Percentiles rank a stretch among this genome's conserved stretches.
These are phyloP conservation scores for Drosophila lacertosa DNA, from an alignment of 1,140 invertebrate genomes.

Conservation along the genomic window DNA sequence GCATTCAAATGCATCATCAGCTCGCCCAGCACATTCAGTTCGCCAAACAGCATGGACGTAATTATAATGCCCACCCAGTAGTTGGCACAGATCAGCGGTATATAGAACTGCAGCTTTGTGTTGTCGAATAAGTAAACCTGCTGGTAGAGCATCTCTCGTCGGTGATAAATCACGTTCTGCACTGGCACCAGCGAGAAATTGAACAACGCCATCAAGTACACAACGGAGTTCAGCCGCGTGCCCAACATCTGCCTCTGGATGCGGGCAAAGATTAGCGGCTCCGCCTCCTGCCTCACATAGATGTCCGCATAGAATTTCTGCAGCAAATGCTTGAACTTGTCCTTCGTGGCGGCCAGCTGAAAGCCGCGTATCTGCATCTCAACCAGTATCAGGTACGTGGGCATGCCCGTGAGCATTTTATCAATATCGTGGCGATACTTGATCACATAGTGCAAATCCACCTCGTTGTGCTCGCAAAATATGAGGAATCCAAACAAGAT, in stretches of 20 bases:
- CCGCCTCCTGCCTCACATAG: conserved; percentile 42
- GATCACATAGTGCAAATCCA: conserved; percentile 60
- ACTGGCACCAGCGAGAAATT: conserved; percentile 60
- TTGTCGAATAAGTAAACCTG: conserved; percentile 66
- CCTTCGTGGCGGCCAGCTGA: conserved; percentile 58
- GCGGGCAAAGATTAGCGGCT: conserved; percentile 32
- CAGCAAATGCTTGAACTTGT: conserved; percentile 50
- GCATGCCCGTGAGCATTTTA: conserved; percentile 63
- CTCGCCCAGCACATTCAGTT: conserved; percentile 69
- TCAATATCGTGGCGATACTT: conserved; percentile 55
- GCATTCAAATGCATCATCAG: conserved; percentile 73
- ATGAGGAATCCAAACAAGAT: conserved; percentile 60
- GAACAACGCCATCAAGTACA: conserved; percentile 56
- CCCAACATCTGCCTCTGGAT: conserved; percentile 58
- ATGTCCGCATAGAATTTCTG: conserved; percentile 66
- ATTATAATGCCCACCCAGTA: conserved; percentile 68
- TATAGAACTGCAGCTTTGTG: conserved; percentile 37
- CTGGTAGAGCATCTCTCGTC: conserved; percentile 65
- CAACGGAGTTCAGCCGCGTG: conserved; percentile 55
- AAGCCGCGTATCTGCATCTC: conserved; percentile 68
- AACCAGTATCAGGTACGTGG: conserved; percentile 62
- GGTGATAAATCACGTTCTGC: conserved; percentile 52
- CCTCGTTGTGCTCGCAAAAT: conserved; percentile 56
- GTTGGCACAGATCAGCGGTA: conserved; percentile 55
- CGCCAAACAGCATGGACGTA: conserved; percentile 62